These are phyloP conservation scores for Apteryx owenii DNA, from an alignment of 2,113 vertebrate species.

Conservation along the genomic window DNA sequence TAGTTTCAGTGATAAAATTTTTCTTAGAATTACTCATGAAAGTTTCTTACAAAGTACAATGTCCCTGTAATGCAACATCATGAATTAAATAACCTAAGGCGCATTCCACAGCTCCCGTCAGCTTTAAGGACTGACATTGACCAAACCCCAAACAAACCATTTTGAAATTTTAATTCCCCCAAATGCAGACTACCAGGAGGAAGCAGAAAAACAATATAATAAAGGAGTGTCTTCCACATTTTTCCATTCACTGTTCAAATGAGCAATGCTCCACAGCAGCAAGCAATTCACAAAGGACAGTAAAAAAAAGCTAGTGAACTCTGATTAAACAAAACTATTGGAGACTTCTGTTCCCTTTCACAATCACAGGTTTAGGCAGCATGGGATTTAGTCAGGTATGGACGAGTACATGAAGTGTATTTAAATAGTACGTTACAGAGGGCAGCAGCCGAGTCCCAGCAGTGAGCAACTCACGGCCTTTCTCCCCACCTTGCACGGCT, in stretches of 20 bases:
- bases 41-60: not conserved
- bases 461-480: not conserved
- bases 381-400: not conserved
- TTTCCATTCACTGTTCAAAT: not conserved
- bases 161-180: not conserved
- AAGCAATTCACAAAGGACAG: accelerated
- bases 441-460: accelerated
- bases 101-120: not conserved
- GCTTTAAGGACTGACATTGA: accelerated
- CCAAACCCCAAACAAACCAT: not conserved
- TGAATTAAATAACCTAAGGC: too few relatives aligned
- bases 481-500: not conserved
- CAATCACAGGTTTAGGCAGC: accelerated
- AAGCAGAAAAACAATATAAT: accelerated
- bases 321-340: not conserved
- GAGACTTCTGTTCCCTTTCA: not conserved
- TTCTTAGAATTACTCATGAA: not conserved
- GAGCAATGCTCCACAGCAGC: not conserved
- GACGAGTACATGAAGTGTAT: accelerated
- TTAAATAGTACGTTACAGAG: not conserved
- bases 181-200: not conserved
- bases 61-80: too few relatives aligned
- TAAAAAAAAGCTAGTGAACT: not conserved
- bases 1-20: not conserved
- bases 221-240: not conserved